Evolutionary conservation across 2,888 invertebrate genomes (phyloP).

Genomic region (Euclidia mi): DNA sequence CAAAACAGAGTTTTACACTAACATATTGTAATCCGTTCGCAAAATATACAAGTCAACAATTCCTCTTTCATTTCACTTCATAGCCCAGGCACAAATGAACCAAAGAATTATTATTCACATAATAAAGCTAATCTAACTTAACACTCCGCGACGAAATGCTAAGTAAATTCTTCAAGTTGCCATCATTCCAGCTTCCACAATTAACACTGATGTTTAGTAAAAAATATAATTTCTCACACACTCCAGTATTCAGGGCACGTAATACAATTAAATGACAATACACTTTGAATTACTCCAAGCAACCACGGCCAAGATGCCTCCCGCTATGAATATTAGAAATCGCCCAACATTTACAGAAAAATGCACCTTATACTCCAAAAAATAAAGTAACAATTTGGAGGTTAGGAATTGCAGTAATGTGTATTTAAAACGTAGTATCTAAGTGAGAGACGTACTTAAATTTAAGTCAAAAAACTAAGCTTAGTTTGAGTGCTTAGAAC

Average conservation of each 20-base stretch:
- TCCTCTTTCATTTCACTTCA: too few species aligned
- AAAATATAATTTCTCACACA: constrained; percentile 67
- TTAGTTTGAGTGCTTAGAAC: constrained; percentile 41
- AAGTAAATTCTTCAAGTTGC: constrained; percentile 26
- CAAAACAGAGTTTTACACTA: too few species aligned
- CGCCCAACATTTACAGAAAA: neutral
- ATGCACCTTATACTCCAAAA: neutral
- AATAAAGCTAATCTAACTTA: neutral
- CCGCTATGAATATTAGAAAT: constrained; percentile 74
- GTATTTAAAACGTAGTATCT: constrained; percentile 7
- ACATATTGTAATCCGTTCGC: too few species aligned
- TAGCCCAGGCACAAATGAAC: too few species aligned
- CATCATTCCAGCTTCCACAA: constrained; percentile 15
- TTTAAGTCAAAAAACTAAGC: constrained; percentile 44
- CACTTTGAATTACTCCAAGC: constrained; percentile 70
- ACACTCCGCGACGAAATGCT: neutral
- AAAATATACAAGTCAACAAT: too few species aligned
- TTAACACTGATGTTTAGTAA: constrained; percentile 69
- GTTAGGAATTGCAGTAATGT: too few species aligned
- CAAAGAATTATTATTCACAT: too few species aligned
- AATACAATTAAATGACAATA: constrained; percentile 78
- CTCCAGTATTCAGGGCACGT: constrained; percentile 68
- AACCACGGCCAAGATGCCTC: constrained; percentile 67
- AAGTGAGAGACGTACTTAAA: constrained; percentile 11
- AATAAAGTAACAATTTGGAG: constrained; percentile 19